Percentiles rank a stretch among this genome's conserved stretches.
phyloP scores from a whole-genome alignment of 2,888 invertebrate genomes.

The Stenodema calcarata region DNA sequence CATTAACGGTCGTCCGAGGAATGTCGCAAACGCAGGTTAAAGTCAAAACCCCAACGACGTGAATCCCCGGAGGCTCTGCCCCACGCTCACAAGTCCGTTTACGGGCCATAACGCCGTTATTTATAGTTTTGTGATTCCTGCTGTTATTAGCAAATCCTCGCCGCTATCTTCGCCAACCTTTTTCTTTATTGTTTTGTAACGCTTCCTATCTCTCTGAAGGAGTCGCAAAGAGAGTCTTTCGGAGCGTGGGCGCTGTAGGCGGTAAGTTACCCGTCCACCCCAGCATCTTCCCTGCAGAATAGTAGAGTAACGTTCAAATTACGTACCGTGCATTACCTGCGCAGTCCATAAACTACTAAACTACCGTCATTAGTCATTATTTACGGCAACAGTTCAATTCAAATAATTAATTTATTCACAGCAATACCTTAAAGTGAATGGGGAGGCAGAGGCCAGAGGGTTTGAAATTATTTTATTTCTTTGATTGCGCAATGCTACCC shows the following conservation, averaged over 20 bases:
- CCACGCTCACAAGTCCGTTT: background rate
- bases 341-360: background rate
- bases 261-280: background rate
- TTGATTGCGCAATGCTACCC: no score
- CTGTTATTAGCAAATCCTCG: constrained; percentile 43
- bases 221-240: background rate
- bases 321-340: background rate
- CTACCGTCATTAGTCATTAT: background rate
- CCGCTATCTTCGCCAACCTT: constrained; percentile 20
- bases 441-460: no score
- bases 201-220: constrained; percentile 32
- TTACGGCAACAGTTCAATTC: no score
- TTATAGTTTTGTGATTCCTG: constrained; percentile 39
- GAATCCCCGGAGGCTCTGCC: constrained; percentile 30
- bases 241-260: constrained; percentile 28
- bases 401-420: no score
- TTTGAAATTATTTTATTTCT: no score
- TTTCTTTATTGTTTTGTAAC: constrained; percentile 11
- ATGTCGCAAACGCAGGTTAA: constrained; percentile 26
- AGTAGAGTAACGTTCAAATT: background rate
- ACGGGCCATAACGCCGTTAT: constrained; percentile 32
- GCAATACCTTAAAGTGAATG: no score
- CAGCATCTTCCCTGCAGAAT: background rate
- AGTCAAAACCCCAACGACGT: constrained; percentile 14
- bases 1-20: background rate